A percentile compares a stretch with the other conserved stretches of the same genome.
phyloP scores from a whole-genome alignment of 2,888 invertebrate genomes.

The Tetheella fluctuosa region DNA sequence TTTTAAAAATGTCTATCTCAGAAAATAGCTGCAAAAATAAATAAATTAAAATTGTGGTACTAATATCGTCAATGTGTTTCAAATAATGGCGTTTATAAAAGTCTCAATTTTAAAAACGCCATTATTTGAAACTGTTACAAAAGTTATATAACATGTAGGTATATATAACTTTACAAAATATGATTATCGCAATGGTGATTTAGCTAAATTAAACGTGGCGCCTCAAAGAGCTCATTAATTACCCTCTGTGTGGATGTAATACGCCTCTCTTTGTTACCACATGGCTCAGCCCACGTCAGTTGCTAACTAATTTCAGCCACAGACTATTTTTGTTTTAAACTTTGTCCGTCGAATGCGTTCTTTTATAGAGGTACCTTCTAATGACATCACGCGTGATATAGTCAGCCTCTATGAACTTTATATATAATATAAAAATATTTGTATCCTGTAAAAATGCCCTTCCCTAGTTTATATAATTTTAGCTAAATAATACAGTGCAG shows the following conservation, averaged over 20 bases:
- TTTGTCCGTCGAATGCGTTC: background rate
- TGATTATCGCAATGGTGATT: conserved; percentile 33
- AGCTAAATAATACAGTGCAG: no score
- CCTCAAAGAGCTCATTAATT: conserved; percentile 45
- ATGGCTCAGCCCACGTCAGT: conserved; percentile 10
- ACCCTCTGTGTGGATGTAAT: conserved; percentile 29
- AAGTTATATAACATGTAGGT: conserved; percentile 20
- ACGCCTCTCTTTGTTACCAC: conserved; percentile 23
- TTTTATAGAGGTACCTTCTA: background rate
- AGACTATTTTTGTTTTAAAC: conserved; percentile 18
- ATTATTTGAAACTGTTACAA: conserved; percentile 12
- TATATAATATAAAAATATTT: no score
- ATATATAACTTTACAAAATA: conserved; percentile 25
- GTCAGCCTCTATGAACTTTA: no score
- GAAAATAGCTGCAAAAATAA: no score
- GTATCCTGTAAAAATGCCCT: no score
- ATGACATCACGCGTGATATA: background rate
- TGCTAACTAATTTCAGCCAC: conserved; percentile 15
- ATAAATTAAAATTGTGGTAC: no score
- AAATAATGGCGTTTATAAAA: no score
- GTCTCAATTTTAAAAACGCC: no score
- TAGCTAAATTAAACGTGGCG: conserved; percentile 28
- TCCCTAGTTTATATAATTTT: no score
- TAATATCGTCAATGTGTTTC: no score
- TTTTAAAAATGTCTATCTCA: no score